Percentiles rank a stretch among this genome's conserved stretches.
Conservation (phyloP, 2,113 vertebrate genomes). For the Tiliqua scincoides region DNA sequence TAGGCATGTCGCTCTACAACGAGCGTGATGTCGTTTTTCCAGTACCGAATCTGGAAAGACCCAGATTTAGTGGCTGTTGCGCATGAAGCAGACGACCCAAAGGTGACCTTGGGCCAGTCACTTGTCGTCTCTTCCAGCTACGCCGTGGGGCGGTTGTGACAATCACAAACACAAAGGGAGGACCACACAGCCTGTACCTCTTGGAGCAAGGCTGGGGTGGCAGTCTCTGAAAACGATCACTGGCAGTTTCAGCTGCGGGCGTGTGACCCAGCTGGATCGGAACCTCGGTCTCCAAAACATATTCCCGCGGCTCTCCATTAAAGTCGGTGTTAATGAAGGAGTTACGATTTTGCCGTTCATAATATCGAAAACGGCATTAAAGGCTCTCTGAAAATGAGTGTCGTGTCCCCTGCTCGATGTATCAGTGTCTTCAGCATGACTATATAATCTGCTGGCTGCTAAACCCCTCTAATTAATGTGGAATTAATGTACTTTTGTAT, state of each 20-base stretch:
- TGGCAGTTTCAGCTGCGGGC: neutral
- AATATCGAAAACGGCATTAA: neutral
- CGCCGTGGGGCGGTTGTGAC: neutral
- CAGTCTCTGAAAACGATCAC: neutral
- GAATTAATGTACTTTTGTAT: conserved; percentile 1
- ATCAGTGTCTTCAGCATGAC: too few relatives aligned
- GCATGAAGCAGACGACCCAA: too few relatives aligned
- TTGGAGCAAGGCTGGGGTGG: neutral
- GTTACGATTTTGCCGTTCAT: neutral
- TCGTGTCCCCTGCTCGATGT: neutral
- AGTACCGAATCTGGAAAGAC: too few relatives aligned
- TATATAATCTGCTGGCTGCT: neutral
- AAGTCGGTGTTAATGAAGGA: neutral
- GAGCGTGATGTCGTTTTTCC: too few relatives aligned
- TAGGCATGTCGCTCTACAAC: too few relatives aligned
- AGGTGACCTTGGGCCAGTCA: too few relatives aligned
- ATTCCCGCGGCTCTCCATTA: neutral
- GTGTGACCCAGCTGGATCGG: neutral
- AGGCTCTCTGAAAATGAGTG: neutral
- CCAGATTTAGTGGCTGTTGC: too few relatives aligned
- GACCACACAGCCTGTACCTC: neutral
- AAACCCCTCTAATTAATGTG: conserved; percentile 23
- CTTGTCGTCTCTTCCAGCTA: neutral
- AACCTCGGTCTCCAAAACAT: neutral
- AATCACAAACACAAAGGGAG: neutral